Percentiles rank a stretch among this genome's conserved stretches.
Evolutionary conservation across 2,888 invertebrate genomes (phyloP).

Genomic region (Hedya salicella): DNA sequence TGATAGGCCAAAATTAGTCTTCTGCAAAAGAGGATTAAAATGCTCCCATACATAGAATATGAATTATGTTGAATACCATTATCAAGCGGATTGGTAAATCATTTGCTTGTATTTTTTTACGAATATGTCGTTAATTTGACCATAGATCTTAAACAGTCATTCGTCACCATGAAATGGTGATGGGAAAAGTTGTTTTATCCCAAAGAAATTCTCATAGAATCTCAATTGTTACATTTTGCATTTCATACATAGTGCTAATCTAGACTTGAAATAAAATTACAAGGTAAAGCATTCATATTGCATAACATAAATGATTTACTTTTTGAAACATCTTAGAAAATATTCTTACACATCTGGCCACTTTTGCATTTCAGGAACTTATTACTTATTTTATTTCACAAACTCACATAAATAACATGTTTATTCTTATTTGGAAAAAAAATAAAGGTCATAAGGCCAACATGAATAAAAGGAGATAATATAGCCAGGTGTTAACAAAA

Average conservation of each 20-base stretch:
- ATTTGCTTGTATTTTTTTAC: slow-evolving; percentile 10
- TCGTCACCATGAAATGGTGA: slow-evolving; percentile 45
- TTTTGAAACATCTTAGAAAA: slow-evolving; percentile 1
- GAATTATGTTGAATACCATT: slow-evolving; percentile 6
- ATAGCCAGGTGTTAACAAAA: slow-evolving; percentile 27
- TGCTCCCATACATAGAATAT: slow-evolving; percentile 22
- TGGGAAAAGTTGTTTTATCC: slow-evolving; percentile 24
- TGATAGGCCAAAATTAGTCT: slow-evolving; percentile 53
- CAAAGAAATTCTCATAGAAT: slow-evolving; percentile 30
- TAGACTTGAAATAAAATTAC: slow-evolving; percentile 37
- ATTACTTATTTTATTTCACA: slow-evolving; percentile 25
- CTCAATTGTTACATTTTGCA: slow-evolving; percentile 20
- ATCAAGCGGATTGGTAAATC: slow-evolving; percentile 28
- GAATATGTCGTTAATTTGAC: slow-evolving; percentile 45
- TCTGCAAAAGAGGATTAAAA: slow-evolving; percentile 43
- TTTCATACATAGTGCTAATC: slow-evolving; percentile 23
- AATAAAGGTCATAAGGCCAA: neutral
- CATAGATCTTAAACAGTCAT: slow-evolving; percentile 49
- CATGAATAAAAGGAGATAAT: slow-evolving; percentile 75
- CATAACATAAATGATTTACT: slow-evolving; percentile 19
- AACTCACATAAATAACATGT: slow-evolving; percentile 16
- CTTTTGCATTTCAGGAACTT: slow-evolving; percentile 9
- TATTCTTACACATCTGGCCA: neutral
- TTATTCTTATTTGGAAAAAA: slow-evolving; percentile 22
- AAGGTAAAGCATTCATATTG: slow-evolving; percentile 14